Percentiles rank a stretch among this genome's conserved stretches.
These are phyloP conservation scores for Esox niger DNA, from an alignment of 2,113 vertebrate genomes.

Conservation along the genomic window DNA sequence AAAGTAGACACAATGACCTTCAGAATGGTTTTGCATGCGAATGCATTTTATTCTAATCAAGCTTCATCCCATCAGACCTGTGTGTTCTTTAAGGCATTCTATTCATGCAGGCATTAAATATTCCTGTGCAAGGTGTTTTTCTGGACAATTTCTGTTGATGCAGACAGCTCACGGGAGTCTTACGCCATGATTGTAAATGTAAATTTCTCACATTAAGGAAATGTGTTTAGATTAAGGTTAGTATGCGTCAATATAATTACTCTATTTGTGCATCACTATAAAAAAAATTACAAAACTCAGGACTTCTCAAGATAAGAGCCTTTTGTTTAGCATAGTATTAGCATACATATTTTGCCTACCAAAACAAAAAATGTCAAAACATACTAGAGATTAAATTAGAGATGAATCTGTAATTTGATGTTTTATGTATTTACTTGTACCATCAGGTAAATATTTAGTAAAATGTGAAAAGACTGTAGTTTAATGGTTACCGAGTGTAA, in stretches of 20 bases:
- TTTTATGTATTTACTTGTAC: too few relatives aligned
- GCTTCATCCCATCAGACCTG: constrained; percentile 32
- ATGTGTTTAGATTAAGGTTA: constrained; percentile 39
- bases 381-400: too few relatives aligned
- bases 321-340: not conserved
- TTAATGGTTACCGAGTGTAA: too few relatives aligned
- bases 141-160: constrained; percentile 22
- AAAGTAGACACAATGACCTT: constrained; percentile 21
- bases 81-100: constrained; percentile 36
- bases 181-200: constrained; percentile 44
- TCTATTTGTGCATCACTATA: constrained; percentile 12
- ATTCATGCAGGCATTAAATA: constrained; percentile 40
- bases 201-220: constrained; percentile 36
- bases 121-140: constrained; percentile 25
- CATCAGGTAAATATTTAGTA: too few relatives aligned
- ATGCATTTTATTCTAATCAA: constrained; percentile 16
- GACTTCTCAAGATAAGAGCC: constrained; percentile 8
- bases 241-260: constrained; percentile 33
- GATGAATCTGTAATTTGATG: too few relatives aligned
- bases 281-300: not conserved
- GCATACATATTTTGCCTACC: too few relatives aligned
- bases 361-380: too few relatives aligned
- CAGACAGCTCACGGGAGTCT: constrained; percentile 26
- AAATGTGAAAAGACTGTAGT: too few relatives aligned
- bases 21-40: constrained; percentile 25